Percentiles rank a stretch among this genome's conserved stretches.
Evolutionary conservation across 2,113 vertebrate genomes (phyloP).

Genomic region (Aspidoscelis tigris): DNA sequence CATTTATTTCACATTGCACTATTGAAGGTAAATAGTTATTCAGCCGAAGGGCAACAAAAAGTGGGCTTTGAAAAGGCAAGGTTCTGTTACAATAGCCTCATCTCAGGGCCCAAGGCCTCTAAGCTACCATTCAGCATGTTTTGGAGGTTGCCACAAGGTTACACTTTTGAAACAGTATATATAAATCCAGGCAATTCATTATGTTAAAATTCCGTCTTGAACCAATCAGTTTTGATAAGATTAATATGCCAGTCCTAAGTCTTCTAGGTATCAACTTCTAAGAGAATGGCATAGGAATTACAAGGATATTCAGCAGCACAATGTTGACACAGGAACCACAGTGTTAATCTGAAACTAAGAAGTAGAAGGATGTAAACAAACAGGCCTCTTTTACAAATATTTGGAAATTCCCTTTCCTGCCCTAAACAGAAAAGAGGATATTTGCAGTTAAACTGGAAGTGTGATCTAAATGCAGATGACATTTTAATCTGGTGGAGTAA

Average conservation of each 20-base stretch:
- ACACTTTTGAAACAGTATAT: background rate
- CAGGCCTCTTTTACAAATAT: constrained; percentile 55
- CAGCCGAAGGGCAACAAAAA: background rate
- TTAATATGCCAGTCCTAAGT: constrained; percentile 42
- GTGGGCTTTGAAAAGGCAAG: background rate
- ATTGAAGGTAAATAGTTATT: too few species aligned
- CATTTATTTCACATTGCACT: background rate
- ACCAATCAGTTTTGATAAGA: constrained; percentile 26
- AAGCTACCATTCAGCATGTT: background rate
- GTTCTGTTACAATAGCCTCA: background rate
- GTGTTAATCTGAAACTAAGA: constrained; percentile 49
- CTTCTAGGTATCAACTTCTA: background rate
- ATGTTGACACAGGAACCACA: background rate
- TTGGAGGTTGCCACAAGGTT: background rate
- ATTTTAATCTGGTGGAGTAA: constrained; percentile 35
- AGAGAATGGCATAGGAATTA: background rate
- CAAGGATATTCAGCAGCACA: background rate
- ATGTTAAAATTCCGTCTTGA: background rate
- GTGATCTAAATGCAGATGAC: constrained; percentile 36
- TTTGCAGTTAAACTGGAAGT: constrained; percentile 30
- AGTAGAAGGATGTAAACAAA: constrained; percentile 37
- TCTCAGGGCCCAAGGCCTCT: background rate
- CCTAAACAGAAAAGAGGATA: constrained; percentile 15
- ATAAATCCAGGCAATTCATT: background rate
- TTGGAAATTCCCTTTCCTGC: constrained; percentile 43